Evolutionary conservation across 1,140 invertebrate genomes (phyloP).

Genomic region (Drosophila littoralis): DNA sequence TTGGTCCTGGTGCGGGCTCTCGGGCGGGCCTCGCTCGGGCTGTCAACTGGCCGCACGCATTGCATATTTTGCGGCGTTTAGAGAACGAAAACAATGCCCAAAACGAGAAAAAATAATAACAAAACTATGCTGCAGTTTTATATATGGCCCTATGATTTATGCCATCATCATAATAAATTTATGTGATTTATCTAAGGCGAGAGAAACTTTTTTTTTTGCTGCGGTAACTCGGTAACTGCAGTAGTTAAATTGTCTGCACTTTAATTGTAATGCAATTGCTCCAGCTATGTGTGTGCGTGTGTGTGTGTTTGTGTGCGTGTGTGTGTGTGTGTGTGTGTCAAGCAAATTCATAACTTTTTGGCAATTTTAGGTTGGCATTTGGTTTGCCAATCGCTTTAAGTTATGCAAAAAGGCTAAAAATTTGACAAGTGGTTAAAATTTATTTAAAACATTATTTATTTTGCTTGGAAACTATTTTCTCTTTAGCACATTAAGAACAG

Average conservation of each 20-base stretch:
- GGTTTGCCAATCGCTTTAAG: conserved; percentile 3
- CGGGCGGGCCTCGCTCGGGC: conserved; percentile 6
- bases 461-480: neutral
- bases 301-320: neutral
- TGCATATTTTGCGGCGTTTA: conserved; percentile 75
- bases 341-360: conserved; percentile 27
- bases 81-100: conserved; percentile 67
- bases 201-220: conserved; percentile 31
- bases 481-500: neutral
- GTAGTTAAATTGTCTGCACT: conserved; percentile 35
- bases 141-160: conserved; percentile 78
- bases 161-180: conserved; percentile 84
- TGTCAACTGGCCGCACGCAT: conserved; percentile 62
- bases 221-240: conserved; percentile 51
- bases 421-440: neutral
- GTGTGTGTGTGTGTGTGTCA: conserved; percentile 1
- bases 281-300: neutral
- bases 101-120: conserved; percentile 28
- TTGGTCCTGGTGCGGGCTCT: conserved; percentile 1
- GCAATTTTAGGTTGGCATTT: conserved; percentile 30
- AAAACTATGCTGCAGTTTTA: conserved; percentile 60
- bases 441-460: neutral
- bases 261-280: conserved; percentile 38
- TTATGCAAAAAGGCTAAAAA: conserved; percentile 4
- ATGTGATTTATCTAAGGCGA: conserved; percentile 78